Evolutionary conservation across 1,140 invertebrate genomes (phyloP), one percentile per base, ranked within the genome.

Genomic region (Anoplolepis gracilipes): DNA sequence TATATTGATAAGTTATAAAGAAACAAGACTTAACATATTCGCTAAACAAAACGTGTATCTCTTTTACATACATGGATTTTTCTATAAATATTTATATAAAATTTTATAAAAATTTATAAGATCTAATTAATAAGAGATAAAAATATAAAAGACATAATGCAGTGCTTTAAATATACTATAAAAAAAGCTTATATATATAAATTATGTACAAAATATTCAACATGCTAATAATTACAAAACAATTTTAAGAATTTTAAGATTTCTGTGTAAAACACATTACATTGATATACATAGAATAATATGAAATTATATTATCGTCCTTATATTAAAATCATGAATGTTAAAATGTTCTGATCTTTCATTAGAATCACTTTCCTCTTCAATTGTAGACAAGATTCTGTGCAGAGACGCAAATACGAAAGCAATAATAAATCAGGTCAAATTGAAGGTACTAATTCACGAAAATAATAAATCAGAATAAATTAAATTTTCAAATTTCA

Each of bases 61-160:
- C 57, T 53, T 85, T 13, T 69, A 2, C 10, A 16, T 25, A 59
- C 3, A 10, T n/a, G n/a, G n/a, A n/a, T 49, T 19, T 55, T 16
- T 1, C 46, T 77, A 22, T 10, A 85, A 64, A 87, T 78, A 77
- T 22, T 49, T 64, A 33, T 72, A 72, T 19, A 30, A 36, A 53
- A 8, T 53, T 22, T 25, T 86, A 33, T 11, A 77, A 69, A 46
- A 79, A 53, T 49, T 69, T 19, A 22, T 10, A 19, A 67, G 39
- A 64, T 30, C 25, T 49, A 33, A 65, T 7, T 16, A 22, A 46
- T 64, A 39, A 67, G n/a, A 22, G 33, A 67, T 13, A 46, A 62
- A 1, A 57, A 59, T 49, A 19, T 19, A 39, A 76, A 16, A n/a
- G 13, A 22, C 22, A n/a, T 76, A 77, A 36, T 42, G 6, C 33